These are phyloP conservation scores for Tribolium castaneum DNA, from an alignment of 1,140 invertebrate species.

Conservation along the genomic window DNA sequence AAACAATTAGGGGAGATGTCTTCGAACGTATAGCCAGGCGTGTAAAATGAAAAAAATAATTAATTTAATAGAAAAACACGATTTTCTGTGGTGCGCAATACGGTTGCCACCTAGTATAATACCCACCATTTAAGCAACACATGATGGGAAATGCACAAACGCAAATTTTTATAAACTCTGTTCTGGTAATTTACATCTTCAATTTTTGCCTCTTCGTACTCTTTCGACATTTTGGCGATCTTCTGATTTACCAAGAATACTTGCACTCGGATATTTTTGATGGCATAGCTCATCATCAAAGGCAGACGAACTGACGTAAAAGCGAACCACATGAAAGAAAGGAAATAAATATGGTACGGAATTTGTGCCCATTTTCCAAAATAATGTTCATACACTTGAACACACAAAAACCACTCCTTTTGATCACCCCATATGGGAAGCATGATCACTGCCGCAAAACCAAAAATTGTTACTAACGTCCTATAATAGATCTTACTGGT, in stretches of 20 bases:
- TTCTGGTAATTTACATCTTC: not conserved
- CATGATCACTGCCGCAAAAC: not conserved
- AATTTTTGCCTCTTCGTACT: no score
- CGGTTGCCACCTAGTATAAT: no score
- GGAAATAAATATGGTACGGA: not conserved
- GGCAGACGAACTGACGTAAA: not conserved
- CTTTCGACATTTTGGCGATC: not conserved
- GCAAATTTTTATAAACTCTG: not conserved
- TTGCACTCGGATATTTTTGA: not conserved
- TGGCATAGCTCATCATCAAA: not conserved
- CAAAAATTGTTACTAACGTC: not conserved
- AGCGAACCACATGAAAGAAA: not conserved
- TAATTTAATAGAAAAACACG: no score
- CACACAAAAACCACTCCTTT: not conserved
- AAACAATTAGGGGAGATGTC: no score
- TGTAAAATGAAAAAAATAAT: no score
- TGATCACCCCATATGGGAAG: not conserved
- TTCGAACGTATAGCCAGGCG: no score
- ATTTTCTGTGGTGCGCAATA: no score
- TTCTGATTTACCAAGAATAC: not conserved
- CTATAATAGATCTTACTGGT: not conserved
- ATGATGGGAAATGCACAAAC: not conserved
- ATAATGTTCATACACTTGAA: not conserved
- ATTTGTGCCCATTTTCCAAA: not conserved
- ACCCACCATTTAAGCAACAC: not conserved